Evolutionary conservation across 2,113 vertebrate species (phyloP).

Genomic region (Hylia prasina): DNA sequence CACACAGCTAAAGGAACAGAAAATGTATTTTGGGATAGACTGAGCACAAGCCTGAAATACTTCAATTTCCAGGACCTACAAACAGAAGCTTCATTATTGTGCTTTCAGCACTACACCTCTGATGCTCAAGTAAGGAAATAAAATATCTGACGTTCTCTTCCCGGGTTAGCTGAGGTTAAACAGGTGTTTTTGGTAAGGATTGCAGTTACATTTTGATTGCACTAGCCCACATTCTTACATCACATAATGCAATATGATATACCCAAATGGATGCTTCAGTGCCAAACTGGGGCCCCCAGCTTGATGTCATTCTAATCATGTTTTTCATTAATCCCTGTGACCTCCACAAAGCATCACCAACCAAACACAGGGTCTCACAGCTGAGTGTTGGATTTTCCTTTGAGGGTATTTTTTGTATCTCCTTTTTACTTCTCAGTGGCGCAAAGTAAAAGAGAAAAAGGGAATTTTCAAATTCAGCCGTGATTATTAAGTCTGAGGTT

Average conservation of each 20-base stretch:
- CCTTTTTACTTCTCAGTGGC: neutral
- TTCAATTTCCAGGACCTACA: neutral
- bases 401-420: neutral
- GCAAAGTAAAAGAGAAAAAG: constrained; percentile 12
- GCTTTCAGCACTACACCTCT: accelerated
- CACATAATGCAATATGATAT: constrained; percentile 58
- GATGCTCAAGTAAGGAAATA: neutral
- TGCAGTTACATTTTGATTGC: constrained; percentile 73
- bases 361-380: neutral
- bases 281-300: constrained; percentile 34
- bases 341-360: constrained; percentile 39
- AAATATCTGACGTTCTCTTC: neutral
- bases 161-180: constrained; percentile 52
- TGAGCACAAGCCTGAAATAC: neutral
- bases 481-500: neutral
- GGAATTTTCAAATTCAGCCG: neutral
- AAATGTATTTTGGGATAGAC: neutral
- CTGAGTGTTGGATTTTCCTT: neutral
- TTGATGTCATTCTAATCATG: constrained; percentile 54
- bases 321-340: constrained; percentile 64
- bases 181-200: constrained; percentile 70
- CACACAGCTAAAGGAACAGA: neutral
- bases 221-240: constrained; percentile 58
- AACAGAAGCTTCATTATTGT: constrained; percentile 5
- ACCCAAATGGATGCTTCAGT: constrained; percentile 21